Evolutionary conservation across 2,113 vertebrate species (phyloP), one percentile per base, ranked within the genome.

Genomic region (Hippocampus mohnikei): DNA sequence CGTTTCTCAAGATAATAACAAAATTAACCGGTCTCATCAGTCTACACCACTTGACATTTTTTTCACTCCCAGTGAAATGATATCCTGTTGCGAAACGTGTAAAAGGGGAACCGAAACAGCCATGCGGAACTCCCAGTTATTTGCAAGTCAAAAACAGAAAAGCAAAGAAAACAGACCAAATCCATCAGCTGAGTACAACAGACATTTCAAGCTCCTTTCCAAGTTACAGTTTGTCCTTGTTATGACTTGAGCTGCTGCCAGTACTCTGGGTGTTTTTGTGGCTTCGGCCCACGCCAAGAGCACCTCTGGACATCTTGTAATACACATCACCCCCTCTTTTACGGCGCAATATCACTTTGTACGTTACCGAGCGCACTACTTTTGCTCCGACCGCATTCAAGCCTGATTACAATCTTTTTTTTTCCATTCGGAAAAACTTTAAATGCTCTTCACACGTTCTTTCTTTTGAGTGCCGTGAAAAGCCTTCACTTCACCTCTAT

Each of bases 401-500:
- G 20, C 41, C 53, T 56, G 58, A 27, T 55, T 46, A 66, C 70
- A 13, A 65, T 37, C 9, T 56, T 41, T 60, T 72, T 56, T 42
- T 52, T 69, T 66, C 21, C 0, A 16, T 50, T n/a, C 18, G 8
- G 70, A 48, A 40, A 56, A 63, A 63, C 37, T 41, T 65, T 53
- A 25, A 21, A 33, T 63, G 61, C 40, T 58, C 55, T 42, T 10
- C 3, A n/a, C 37, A n/a, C 61, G 59, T 71, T 20, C 5, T 15
- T 27, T 27, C 10, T 55, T 55, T 23, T 20, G 16, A 50, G 48
- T 50, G 5, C 50, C 7, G 20, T 58, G 23, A 58, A 58, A 7
- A 12, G 12, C 23, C 55, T 58, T 12, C n/a, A 5, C 1, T 21
- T 55, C 21, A 18, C 46, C n/a, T 55, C 10, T 10, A 75, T 73